phyloP scores from a whole-genome alignment of 1,140 invertebrate species.

The Laupala kohalensis region DNA sequence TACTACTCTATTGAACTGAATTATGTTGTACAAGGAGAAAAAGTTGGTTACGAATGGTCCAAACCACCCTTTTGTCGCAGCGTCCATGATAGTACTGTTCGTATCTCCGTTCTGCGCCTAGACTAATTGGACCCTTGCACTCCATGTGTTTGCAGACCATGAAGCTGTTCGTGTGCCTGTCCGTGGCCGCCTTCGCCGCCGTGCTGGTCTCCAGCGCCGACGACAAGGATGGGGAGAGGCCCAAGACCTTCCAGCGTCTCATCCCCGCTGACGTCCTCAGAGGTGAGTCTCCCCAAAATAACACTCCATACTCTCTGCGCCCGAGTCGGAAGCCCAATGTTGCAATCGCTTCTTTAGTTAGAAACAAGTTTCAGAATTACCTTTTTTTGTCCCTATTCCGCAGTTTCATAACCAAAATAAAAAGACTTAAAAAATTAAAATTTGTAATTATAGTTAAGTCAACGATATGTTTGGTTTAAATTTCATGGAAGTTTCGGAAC shows the following conservation, averaged over 20 bases:
- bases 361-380: neutral
- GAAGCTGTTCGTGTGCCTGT: conserved; percentile 17
- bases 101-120: neutral
- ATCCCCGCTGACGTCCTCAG: conserved; percentile 76
- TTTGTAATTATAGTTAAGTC: too few relatives aligned
- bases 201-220: conserved; percentile 41
- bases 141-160: conserved; percentile 7
- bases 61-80: neutral
- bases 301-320: too few relatives aligned
- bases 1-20: neutral
- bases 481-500: too few relatives aligned
- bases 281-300: conserved; percentile 38
- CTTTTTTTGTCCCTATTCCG: too few relatives aligned
- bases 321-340: neutral
- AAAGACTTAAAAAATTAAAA: too few relatives aligned
- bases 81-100: neutral
- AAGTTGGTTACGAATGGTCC: neutral
- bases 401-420: too few relatives aligned
- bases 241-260: conserved; percentile 58
- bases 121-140: neutral
- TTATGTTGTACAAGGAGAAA: neutral
- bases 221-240: conserved; percentile 35
- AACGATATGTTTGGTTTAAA: too few relatives aligned
- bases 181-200: conserved; percentile 37
- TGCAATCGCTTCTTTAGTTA: neutral